Percentiles rank a stretch among this genome's conserved stretches.
Conservation (phyloP, 2,113 vertebrate species). For the Pavo muticus region DNA sequence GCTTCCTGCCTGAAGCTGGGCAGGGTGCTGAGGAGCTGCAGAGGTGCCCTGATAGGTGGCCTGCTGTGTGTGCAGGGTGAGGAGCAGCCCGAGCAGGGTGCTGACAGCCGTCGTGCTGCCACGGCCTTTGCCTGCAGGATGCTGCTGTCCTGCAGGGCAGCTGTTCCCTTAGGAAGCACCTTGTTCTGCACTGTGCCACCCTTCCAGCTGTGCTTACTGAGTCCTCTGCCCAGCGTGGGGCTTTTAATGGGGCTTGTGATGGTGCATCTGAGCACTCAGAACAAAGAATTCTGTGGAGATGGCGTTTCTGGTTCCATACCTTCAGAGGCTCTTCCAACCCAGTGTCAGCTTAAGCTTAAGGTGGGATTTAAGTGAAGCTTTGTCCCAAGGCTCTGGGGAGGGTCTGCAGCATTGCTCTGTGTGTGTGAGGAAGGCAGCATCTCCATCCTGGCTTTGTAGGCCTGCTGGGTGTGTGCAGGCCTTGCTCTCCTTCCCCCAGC, state of each 20-base stretch:
- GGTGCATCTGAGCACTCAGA: neutral
- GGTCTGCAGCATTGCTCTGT: neutral
- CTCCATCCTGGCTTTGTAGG: neutral
- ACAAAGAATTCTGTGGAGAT: neutral
- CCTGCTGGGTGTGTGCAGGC: rapidly evolving
- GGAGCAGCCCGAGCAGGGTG: neutral
- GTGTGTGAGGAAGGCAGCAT: neutral
- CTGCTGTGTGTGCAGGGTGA: neutral
- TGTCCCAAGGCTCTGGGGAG: too few species aligned
- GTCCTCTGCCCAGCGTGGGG: neutral
- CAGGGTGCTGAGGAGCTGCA: neutral
- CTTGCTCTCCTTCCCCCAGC: neutral
- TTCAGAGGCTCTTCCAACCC: neutral
- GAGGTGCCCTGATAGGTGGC: rapidly evolving
- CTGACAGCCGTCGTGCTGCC: neutral
- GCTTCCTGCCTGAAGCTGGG: neutral
- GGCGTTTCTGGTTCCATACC: neutral
- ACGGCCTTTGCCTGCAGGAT: neutral
- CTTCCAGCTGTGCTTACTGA: rapidly evolving
- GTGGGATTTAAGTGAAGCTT: neutral
- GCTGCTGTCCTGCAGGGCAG: neutral
- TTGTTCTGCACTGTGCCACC: rapidly evolving
- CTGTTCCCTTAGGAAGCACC: neutral
- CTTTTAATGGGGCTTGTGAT: neutral
- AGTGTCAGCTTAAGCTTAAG: neutral